Base-by-base conservation (phyloP, 2,797 vertebrate genomes). In the Rhinichthys osculus region DNA sequence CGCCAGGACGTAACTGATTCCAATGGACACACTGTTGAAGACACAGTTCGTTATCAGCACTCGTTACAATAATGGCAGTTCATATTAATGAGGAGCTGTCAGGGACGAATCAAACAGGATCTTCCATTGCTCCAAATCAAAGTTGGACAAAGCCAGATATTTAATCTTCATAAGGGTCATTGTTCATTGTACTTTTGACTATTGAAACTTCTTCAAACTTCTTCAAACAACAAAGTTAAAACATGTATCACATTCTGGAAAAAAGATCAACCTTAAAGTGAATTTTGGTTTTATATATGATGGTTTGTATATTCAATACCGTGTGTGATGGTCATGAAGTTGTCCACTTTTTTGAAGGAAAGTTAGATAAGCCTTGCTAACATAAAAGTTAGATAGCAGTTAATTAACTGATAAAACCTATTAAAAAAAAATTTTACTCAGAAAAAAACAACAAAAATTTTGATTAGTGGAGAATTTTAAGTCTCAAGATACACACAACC, bases 1-100 rank as follows among this genome's bases (percentile, higher is more conserved):
- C 30, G 94, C 93, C 66, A 95, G 82, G 76, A 94, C 92, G 10
- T 95, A 95, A 89, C 94, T 95, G 40, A 95, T 93, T 50, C 93
- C 94, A 78, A 95, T 92, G 27, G 95, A 94, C 83, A 96, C 83
- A 85, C 93, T 94, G 86, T 52, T 87, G 70, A 87, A 88, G 78
- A 88, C 62, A 93, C 16, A 87, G 38, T 71, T 47, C 59, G 13
- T 69, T 67, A 74, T 86, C 66, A 66, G 54, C 8, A 78, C 30
- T 57, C 47, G 23, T 62, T 67, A 38, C 54, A 72, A 69, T 70
- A 66, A 66, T 64, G 70, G 47, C 59, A 21, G 62, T 74, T 86
- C 50, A 70, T 69, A 62, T 77, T 84, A 40, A 82, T 50, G 14
- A 83, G 30, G 57, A 50, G 42, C 40, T 23, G n/a, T 72, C 33